Conservation (phyloP, 2,113 vertebrate genomes). For the Strix aluco region DNA sequence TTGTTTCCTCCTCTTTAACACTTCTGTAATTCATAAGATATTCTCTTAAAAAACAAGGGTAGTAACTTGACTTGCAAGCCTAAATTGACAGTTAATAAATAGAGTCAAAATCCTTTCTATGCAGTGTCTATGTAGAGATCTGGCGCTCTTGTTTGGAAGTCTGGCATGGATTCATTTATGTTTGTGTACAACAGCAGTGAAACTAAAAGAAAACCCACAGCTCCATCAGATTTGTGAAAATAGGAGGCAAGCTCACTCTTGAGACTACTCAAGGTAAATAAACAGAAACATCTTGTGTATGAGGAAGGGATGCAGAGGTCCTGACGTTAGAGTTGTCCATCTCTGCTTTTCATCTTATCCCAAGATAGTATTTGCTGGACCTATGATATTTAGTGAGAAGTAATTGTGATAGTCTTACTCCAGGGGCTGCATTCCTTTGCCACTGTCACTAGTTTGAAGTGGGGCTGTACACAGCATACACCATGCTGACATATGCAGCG, state of each 20-base stretch:
- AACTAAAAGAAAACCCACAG: not conserved
- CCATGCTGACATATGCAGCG: fast-evolving
- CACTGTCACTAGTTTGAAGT: not conserved
- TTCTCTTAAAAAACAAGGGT: conserved; percentile 45
- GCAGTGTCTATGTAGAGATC: not conserved
- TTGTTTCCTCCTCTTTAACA: conserved; percentile 55
- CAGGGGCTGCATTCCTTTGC: not conserved
- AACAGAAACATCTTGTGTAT: not conserved
- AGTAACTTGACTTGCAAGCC: conserved; percentile 39
- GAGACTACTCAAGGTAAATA: not conserved
- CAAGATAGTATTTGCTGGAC: not conserved
- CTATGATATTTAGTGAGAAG: not conserved
- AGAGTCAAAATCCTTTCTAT: conserved; percentile 41
- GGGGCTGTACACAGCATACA: too few relatives aligned
- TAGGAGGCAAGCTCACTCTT: not conserved
- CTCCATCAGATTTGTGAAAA: not conserved
- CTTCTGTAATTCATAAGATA: conserved; percentile 48
- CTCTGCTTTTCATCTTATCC: not conserved
- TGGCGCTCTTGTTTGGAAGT: conserved; percentile 2
- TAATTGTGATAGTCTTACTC: not conserved
- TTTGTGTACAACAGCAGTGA: not conserved
- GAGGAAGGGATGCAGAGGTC: not conserved
- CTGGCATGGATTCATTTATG: not conserved
- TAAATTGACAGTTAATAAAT: conserved; percentile 41
- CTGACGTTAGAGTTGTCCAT: fast-evolving